A percentile compares a stretch with the other conserved stretches of the same genome.
These are phyloP conservation scores for Pemphigus obesinymphae DNA, from an alignment of 1,140 invertebrate species.

Conservation along the genomic window DNA sequence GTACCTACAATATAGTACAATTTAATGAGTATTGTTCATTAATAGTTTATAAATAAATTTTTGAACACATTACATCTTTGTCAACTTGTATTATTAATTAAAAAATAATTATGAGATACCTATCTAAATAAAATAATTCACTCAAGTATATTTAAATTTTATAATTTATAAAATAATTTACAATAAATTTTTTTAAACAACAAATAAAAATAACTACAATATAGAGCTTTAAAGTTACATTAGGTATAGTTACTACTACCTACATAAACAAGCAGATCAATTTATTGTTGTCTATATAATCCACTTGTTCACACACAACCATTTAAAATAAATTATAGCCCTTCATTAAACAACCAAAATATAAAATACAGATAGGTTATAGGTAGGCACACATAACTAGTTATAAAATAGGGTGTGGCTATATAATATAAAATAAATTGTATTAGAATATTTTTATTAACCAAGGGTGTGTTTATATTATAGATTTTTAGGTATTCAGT, in stretches of 20 bases:
- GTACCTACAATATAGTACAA: too few relatives aligned
- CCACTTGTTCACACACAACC: constrained; percentile 4
- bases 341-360: background rate
- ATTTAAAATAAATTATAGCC: background rate
- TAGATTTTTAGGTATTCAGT: background rate
- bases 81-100: too few relatives aligned
- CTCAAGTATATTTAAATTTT: too few relatives aligned
- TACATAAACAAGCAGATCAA: background rate
- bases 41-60: too few relatives aligned
- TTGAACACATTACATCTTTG: too few relatives aligned
- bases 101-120: too few relatives aligned
- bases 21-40: too few relatives aligned
- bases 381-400: background rate
- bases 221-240: background rate
- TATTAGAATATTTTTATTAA: background rate
- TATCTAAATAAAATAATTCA: too few relatives aligned
- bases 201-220: too few relatives aligned
- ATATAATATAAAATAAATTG: background rate
- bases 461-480: background rate
- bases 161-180: too few relatives aligned
- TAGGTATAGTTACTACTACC: background rate
- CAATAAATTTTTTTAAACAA: too few relatives aligned
- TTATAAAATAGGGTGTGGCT: constrained; percentile 32
- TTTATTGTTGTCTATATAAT: constrained; percentile 28
- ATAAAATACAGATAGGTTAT: background rate